Base-by-base conservation (phyloP, 2,888 invertebrate species). In the Euclidia mi region DNA sequence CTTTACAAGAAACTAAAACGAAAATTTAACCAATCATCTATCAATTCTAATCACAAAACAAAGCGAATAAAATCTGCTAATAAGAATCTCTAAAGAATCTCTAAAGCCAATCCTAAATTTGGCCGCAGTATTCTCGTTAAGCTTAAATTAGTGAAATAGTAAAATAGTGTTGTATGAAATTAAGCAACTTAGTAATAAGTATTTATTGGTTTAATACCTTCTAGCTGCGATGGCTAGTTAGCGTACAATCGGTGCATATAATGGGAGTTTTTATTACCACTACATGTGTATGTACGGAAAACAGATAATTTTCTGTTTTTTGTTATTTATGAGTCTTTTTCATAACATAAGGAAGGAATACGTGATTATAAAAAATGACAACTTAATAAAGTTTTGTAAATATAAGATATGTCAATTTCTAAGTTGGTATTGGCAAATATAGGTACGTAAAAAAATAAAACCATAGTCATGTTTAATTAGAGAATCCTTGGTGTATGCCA, bases 131-230 rank as follows among this genome's bases (percentile, higher is more conserved):
- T 82, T 72, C 78, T 73, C 76, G 83, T 85, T 87, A 87, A 86
- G 87, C 84, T 87, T 82, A 87, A 91, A 91, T 91, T 90, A 91
- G 86, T n/a, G n/a, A n/a, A n/a, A n/a, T n/a, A n/a, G n/a, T 91
- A 90, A 90, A 89, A 88, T 89, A 92, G 88, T 86, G 87, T 80
- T 83, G 82, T 88, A 83, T 82, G 83, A 89, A 91, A 93, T 93
- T 92, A 91, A 92, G 90, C 89, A 88, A 93, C 86, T 91, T 91
- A 88, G 89, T 93, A 94, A 94, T 92, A 89, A 91, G 92, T 93
- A 93, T 94, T 94, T 94, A 94, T 91, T 72, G 91, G 80, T 89
- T 93, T 93, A 94, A 94, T 94, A 92, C 89, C 81, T 72, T 82
- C 85, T 89, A 91, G 88, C 90, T 88, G 88, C 85, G 62, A 34